A percentile compares a stretch with the other conserved stretches of the same genome.
These are phyloP conservation scores for Rhinichthys osculus DNA, from an alignment of 2,797 vertebrate species.

Conservation along the genomic window DNA sequence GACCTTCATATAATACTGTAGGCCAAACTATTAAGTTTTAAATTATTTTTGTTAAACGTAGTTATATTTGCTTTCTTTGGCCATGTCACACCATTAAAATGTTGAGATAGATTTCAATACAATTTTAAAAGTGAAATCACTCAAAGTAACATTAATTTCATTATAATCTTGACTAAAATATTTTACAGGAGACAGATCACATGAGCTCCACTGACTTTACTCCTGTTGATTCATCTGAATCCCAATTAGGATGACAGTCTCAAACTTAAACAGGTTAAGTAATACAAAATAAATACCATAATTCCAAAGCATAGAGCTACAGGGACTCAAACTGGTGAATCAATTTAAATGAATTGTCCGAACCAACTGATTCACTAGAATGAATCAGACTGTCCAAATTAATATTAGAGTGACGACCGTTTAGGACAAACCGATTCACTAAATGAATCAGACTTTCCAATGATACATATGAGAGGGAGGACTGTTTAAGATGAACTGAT, in stretches of 20 bases:
- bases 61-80: not conserved
- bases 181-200: not conserved
- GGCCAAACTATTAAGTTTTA: not conserved
- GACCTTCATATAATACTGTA: not conserved
- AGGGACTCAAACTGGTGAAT: not conserved
- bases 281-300: not conserved
- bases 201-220: not conserved
- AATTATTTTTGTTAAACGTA: not conserved
- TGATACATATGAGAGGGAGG: no score
- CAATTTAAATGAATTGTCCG: not conserved
- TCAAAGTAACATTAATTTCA: not conserved
- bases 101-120: not conserved
- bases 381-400: not conserved
- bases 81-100: not conserved
- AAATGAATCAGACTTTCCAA: no score
- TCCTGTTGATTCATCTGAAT: not conserved
- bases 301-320: not conserved
- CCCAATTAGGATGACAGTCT: not conserved
- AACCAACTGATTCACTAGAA: not conserved
- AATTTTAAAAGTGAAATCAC: not conserved
- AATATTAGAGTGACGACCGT: no score
- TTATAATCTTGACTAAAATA: not conserved
- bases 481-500: no score
- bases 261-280: not conserved
- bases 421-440: no score